phyloP scores from a whole-genome alignment of 1,140 invertebrate genomes.

The Microvelia longipes region DNA sequence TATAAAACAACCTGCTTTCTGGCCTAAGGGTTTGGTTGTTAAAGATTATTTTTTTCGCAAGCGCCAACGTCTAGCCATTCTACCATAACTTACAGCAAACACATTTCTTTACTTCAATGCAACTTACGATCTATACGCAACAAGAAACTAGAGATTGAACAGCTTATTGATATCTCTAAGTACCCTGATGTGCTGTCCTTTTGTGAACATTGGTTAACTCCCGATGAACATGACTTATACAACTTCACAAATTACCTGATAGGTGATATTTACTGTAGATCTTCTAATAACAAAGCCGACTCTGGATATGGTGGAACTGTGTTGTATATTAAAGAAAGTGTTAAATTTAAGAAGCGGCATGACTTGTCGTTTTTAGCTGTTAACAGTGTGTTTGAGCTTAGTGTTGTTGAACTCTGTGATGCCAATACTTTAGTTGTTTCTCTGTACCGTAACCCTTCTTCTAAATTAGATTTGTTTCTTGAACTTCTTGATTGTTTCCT shows the following conservation, averaged over 20 bases:
- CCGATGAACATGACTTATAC: neutral
- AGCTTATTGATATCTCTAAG: neutral
- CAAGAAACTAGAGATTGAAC: neutral
- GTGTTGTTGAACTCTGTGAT: neutral
- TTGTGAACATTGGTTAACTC: neutral
- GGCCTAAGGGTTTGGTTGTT: neutral
- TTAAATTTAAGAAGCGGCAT: neutral
- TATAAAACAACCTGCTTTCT: neutral
- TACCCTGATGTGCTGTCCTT: neutral
- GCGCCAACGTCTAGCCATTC: neutral
- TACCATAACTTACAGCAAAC: neutral
- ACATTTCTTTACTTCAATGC: neutral
- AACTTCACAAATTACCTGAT: neutral
- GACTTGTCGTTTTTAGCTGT: neutral
- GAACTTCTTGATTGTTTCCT: neutral
- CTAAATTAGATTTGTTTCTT: neutral
- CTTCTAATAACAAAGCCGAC: neutral
- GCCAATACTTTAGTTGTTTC: neutral
- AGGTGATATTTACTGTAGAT: neutral
- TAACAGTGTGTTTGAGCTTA: neutral
- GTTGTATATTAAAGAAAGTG: neutral
- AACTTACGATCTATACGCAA: neutral
- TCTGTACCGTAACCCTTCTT: neutral
- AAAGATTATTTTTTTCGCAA: neutral
- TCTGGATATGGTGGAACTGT: neutral